Percentiles rank a stretch among this genome's conserved stretches.
These are phyloP conservation scores for Trematomus loennbergii DNA, from an alignment of 2,113 vertebrate species.

Conservation along the genomic window DNA sequence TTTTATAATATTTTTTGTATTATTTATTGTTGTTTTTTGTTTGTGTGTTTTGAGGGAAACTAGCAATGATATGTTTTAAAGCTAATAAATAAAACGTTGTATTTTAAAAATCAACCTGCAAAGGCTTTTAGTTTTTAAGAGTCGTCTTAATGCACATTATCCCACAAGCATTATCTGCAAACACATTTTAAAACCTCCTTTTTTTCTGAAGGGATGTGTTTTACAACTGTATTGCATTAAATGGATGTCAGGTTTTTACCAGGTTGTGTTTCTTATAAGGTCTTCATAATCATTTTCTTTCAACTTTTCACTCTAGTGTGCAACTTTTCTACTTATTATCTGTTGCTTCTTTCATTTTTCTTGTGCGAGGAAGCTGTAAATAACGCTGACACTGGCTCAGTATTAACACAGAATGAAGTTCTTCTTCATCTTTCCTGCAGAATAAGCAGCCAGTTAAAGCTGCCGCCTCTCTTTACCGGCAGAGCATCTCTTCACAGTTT, in stretches of 20 bases:
- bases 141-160: neutral
- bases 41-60: neutral
- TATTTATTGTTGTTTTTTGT: too few relatives aligned
- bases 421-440: constrained; percentile 35
- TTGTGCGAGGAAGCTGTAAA: neutral
- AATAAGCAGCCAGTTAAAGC: constrained; percentile 9
- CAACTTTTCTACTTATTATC: too few relatives aligned
- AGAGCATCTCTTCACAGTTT: constrained; percentile 52
- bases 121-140: constrained; percentile 37
- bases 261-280: neutral
- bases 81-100: neutral
- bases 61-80: neutral
- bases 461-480: constrained; percentile 45
- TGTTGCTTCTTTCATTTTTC: neutral
- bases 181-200: neutral
- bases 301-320: too few relatives aligned
- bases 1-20: too few relatives aligned
- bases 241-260: neutral
- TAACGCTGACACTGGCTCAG: neutral
- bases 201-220: too few relatives aligned
- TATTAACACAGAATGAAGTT: neutral
- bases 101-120: neutral
- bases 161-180: neutral
- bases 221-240: neutral
- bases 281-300: too few relatives aligned